A percentile compares a stretch with the other conserved stretches of the same genome.
phyloP scores from a whole-genome alignment of 2,113 vertebrate genomes.

The Cyphomyrus discorhynchus region DNA sequence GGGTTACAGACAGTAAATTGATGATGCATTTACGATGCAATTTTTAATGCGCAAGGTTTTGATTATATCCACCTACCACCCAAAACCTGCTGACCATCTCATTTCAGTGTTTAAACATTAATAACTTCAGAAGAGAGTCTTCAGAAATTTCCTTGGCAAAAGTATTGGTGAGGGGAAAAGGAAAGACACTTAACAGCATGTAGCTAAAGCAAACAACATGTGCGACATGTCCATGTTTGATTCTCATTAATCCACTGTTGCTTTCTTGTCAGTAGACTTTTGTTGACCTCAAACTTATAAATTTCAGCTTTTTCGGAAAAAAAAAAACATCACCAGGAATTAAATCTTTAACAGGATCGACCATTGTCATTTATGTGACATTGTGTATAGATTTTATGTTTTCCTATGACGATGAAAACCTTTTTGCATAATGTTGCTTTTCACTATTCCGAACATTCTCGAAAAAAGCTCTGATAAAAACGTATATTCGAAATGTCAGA shows the following conservation, averaged over 20 bases:
- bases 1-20: not conserved
- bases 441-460: not conserved
- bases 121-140: not conserved
- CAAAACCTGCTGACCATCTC: not conserved
- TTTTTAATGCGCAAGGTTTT: not conserved
- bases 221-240: not conserved
- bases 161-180: not conserved
- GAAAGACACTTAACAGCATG: not conserved
- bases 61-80: not conserved
- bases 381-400: not conserved
- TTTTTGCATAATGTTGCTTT: not conserved
- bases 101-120: not conserved
- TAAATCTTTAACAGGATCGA: not conserved
- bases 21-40: not conserved
- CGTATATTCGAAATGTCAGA: not conserved
- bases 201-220: not conserved
- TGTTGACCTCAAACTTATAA: not conserved
- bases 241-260: not conserved
- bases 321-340: not conserved
- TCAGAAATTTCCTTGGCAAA: not conserved
- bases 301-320: not conserved
- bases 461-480: not conserved
- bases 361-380: not conserved
- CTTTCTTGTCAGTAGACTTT: not conserved
- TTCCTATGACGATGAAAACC: not conserved